Conservation (phyloP, 1,140 invertebrate species). For the Temnothorax nylanderi region DNA sequence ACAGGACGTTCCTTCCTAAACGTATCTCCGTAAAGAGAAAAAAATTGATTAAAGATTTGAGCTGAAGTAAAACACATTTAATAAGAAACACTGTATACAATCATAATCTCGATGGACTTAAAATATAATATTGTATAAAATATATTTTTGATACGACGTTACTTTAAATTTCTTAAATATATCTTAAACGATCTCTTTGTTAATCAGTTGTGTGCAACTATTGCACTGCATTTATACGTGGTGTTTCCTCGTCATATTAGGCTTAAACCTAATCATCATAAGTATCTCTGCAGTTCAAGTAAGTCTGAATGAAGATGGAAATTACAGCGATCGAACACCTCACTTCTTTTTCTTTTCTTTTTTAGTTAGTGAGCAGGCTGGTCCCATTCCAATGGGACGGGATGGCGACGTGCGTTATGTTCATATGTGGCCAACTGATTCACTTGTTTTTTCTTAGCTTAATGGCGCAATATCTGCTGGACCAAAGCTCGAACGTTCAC, state of each 20-base stretch:
- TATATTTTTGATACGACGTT: neutral
- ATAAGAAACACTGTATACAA: neutral
- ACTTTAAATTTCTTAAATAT: neutral
- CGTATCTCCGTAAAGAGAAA: neutral
- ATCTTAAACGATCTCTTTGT: neutral
- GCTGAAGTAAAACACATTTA: neutral
- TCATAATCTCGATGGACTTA: neutral
- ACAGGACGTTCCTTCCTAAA: neutral
- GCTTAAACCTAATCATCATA: constrained; percentile 10
- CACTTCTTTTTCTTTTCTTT: neutral
- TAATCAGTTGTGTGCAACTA: constrained; percentile 8
- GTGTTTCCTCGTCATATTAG: neutral
- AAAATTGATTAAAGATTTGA: neutral
- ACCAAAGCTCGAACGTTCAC: neutral
- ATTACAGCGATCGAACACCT: neutral
- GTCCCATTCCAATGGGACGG: neutral
- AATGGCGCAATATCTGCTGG: constrained; percentile 9
- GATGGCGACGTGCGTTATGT: neutral
- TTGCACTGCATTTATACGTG: neutral
- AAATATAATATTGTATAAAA: neutral
- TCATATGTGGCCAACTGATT: neutral
- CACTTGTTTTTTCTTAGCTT: constrained; percentile 2
- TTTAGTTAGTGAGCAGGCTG: neutral
- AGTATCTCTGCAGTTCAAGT: constrained; percentile 17
- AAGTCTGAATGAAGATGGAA: neutral